Conservation (phyloP, 1,140 invertebrate genomes). For the Procambarus virginalis region DNA sequence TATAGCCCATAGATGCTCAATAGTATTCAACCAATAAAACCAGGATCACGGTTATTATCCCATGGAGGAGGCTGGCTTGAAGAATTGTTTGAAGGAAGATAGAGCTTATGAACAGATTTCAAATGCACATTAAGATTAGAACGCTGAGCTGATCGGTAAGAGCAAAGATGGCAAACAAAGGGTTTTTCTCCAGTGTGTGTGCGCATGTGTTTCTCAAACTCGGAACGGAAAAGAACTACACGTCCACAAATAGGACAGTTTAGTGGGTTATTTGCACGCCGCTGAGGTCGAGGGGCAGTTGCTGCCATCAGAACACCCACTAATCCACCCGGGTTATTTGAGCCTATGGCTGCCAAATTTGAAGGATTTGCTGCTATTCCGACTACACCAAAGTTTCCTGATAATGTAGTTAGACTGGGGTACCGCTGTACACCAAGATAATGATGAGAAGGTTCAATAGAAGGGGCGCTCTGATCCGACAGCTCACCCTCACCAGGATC, state of each 20-base stretch:
- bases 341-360: slow-evolving; percentile 6
- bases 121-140: slow-evolving; percentile 70
- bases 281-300: slow-evolving; percentile 30
- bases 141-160: slow-evolving; percentile 67
- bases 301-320: slow-evolving; percentile 54
- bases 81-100: slow-evolving; percentile 15
- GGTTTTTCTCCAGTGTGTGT: slow-evolving; percentile 72
- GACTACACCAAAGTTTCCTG: slow-evolving; percentile 36
- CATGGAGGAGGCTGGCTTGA: slow-evolving; percentile 14
- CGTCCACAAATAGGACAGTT: slow-evolving; percentile 69
- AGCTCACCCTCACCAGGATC: slow-evolving; percentile 16
- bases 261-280: slow-evolving; percentile 60
- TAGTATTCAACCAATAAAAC: slow-evolving; percentile 39
- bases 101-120: slow-evolving; percentile 64
- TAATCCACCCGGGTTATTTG: slow-evolving; percentile 29
- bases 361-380: slow-evolving; percentile 17
- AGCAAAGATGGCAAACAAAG: slow-evolving; percentile 72
- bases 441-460: not conserved
- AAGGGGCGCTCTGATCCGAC: not conserved
- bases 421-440: slow-evolving; percentile 23
- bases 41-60: slow-evolving; percentile 35
- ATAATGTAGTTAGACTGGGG: slow-evolving; percentile 31
- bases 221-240: slow-evolving; percentile 68
- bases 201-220: slow-evolving; percentile 71
- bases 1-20: not conserved